phyloP scores from a whole-genome alignment of 2,888 invertebrate species.

The Clitarchus hookeri region DNA sequence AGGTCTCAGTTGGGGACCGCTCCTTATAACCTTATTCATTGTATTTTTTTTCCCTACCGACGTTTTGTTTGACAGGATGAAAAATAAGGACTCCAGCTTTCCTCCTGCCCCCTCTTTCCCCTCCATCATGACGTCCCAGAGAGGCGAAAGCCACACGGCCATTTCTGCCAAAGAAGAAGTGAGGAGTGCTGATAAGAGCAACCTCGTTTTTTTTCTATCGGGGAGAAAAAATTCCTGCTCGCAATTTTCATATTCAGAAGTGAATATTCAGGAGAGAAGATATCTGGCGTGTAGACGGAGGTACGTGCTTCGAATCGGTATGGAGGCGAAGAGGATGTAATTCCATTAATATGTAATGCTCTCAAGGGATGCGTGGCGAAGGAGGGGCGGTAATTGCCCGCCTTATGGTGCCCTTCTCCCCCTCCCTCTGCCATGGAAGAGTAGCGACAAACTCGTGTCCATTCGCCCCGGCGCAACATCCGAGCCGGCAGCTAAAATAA shows the following conservation, averaged over 20 bases:
- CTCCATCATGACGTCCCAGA: background rate
- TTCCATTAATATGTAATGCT: conserved; percentile 27
- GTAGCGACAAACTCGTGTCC: conserved; percentile 2
- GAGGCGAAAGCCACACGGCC: background rate
- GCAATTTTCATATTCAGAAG: conserved; percentile 3
- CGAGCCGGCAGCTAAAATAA: background rate
- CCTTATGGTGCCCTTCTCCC: background rate
- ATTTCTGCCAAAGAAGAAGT: conserved; percentile 14
- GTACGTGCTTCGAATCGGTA: conserved; percentile 18
- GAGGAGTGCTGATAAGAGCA: conserved; percentile 11
- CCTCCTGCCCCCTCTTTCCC: no score
- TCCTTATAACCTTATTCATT: no score
- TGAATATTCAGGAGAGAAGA: conserved; percentile 22
- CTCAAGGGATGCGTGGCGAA: background rate
- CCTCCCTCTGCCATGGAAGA: background rate
- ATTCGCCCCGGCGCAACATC: background rate
- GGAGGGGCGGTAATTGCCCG: conserved; percentile 15
- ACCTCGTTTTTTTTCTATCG: background rate
- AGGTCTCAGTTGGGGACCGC: no score
- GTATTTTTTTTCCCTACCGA: no score
- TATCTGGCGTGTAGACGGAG: background rate
- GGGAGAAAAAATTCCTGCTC: background rate
- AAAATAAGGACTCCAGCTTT: no score
- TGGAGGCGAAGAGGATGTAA: conserved; percentile 3
- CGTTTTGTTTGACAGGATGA: no score